Evolutionary conservation across 2,797 vertebrate species (phyloP).

Genomic region (Philypnodon macrostomus): DNA sequence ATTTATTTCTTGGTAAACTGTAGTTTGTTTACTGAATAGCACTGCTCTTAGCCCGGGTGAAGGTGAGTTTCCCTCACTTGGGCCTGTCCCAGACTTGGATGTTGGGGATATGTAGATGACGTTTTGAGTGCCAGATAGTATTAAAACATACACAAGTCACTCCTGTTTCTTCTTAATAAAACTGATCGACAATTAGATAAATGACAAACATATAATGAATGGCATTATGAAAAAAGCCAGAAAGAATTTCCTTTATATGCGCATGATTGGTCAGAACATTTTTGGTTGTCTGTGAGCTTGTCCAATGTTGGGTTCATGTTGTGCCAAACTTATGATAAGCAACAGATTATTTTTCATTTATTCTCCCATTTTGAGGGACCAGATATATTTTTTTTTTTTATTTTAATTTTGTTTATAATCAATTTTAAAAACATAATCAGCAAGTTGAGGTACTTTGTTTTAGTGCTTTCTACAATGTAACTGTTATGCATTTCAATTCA

Average conservation of each 20-base stretch:
- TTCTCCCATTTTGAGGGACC: slow-evolving; percentile 89
- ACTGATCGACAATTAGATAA: slow-evolving; percentile 92
- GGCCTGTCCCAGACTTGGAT: slow-evolving; percentile 76
- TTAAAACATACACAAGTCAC: slow-evolving; percentile 91
- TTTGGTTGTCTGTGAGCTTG: slow-evolving; percentile 98
- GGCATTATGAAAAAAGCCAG: slow-evolving; percentile 76
- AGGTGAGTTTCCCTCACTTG: slow-evolving; percentile 73
- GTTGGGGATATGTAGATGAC: slow-evolving; percentile 87
- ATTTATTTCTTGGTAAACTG: slow-evolving; percentile 99
- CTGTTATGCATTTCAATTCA: slow-evolving; percentile 99
- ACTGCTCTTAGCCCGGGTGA: slow-evolving; percentile 87
- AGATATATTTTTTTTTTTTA: slow-evolving; percentile 87
- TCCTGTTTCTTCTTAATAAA: slow-evolving; percentile 92
- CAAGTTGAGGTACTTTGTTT: slow-evolving; percentile 99
- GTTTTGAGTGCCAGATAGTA: slow-evolving; percentile 91
- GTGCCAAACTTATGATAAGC: slow-evolving; percentile 93
- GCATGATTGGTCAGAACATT: slow-evolving; percentile 98
- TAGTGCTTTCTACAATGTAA: slow-evolving; percentile 99
- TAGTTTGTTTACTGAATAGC: slow-evolving; percentile 98
- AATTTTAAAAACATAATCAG: slow-evolving; percentile 93
- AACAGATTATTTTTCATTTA: slow-evolving; percentile 91
- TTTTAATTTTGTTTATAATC: slow-evolving; percentile 97
- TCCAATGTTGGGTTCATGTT: slow-evolving; percentile 97
- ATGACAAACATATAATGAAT: slow-evolving; percentile 67
- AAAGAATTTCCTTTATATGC: slow-evolving; percentile 94